A percentile compares a stretch with the other conserved stretches of the same genome.
Evolutionary conservation across 2,113 vertebrate species (phyloP).

Genomic region (Centrocercus urophasianus): DNA sequence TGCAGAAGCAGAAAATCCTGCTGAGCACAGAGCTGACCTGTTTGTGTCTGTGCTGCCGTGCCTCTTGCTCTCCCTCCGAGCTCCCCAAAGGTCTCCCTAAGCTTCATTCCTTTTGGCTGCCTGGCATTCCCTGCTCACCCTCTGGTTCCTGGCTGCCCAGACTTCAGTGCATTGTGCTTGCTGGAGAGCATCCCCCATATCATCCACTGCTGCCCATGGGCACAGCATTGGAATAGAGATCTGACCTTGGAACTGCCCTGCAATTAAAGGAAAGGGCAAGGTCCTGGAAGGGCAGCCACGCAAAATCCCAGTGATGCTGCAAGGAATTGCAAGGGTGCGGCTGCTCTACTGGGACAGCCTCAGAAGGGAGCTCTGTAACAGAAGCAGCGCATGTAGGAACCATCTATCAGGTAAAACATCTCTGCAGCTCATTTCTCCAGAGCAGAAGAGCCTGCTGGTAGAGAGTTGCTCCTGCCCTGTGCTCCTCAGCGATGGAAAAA

Average conservation of each 20-base stretch:
- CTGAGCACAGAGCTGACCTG: background rate
- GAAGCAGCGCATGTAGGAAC: rapidly evolving
- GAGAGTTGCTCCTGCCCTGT: background rate
- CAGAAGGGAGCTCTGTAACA: background rate
- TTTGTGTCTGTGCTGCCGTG: rapidly evolving
- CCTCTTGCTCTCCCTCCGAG: background rate
- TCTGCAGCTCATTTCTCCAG: background rate
- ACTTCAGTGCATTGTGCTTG: slow-evolving; percentile 26
- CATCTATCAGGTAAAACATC: background rate
- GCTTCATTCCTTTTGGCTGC: background rate
- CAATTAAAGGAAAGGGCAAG: background rate
- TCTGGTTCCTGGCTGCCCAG: background rate
- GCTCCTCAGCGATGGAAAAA: background rate
- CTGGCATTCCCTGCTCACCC: background rate
- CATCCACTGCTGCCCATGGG: background rate
- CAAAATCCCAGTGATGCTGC: background rate
- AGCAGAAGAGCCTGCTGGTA: background rate
- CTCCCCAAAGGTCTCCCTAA: background rate
- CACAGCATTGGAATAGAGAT: background rate
- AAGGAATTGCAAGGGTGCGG: background rate
- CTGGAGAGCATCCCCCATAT: background rate
- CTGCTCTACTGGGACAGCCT: background rate
- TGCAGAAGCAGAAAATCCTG: background rate
- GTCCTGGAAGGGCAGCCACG: background rate
- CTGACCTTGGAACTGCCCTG: background rate